phyloP scores from a whole-genome alignment of 2,888 invertebrate species.

The Apoda limacodes region DNA sequence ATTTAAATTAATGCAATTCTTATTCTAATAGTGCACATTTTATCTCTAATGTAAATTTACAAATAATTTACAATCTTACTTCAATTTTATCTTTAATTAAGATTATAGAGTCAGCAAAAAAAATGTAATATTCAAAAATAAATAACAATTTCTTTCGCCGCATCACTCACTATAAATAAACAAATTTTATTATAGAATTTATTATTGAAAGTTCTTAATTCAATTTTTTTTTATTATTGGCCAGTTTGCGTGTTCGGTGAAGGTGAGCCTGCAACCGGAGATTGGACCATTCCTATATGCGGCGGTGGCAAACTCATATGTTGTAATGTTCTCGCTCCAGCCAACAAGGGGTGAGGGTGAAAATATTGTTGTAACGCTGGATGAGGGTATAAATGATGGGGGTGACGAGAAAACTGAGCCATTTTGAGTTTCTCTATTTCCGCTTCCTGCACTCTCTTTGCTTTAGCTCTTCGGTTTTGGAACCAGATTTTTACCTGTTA shows the following conservation, averaged over 20 bases:
- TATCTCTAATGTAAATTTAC: too few species aligned
- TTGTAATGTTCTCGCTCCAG: constrained; percentile 56
- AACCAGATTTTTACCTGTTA: constrained; percentile 90
- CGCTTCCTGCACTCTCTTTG: constrained; percentile 96
- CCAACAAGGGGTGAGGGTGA: constrained; percentile 71
- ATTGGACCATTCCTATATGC: constrained; percentile 57
- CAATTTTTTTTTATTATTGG: constrained; percentile 30
- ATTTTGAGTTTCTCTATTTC: constrained; percentile 96
- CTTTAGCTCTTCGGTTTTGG: constrained; percentile 95
- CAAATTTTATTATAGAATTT: too few species aligned
- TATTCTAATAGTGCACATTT: too few species aligned
- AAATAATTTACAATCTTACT: too few species aligned
- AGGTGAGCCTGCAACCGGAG: constrained; percentile 49
- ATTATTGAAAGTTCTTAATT: too few species aligned
- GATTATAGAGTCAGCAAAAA: constrained; percentile 1
- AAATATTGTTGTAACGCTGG: constrained; percentile 73
- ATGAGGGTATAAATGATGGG: constrained; percentile 70
- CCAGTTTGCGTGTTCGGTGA: constrained; percentile 47
- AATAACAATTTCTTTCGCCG: constrained; percentile 3
- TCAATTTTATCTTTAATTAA: constrained; percentile 3
- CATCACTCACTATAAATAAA: constrained; percentile 1
- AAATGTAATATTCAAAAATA: constrained; percentile 1
- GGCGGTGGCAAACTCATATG: constrained; percentile 57
- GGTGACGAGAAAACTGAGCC: constrained; percentile 74
- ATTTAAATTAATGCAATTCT: too few species aligned